Evolutionary conservation across 2,113 vertebrate species (phyloP).

Genomic region (Cavia aperea): DNA sequence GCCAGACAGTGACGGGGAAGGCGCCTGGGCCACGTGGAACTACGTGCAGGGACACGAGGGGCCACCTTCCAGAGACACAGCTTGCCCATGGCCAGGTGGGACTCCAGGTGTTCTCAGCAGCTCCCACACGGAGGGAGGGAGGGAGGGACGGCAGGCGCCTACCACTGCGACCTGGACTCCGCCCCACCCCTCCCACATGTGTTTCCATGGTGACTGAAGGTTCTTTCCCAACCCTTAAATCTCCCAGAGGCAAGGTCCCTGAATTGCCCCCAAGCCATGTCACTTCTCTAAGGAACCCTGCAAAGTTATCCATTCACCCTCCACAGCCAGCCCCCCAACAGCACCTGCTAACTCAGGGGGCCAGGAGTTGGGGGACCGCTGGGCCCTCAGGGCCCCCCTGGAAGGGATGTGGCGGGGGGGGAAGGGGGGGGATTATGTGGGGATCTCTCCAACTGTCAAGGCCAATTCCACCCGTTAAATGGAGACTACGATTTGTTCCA

Average conservation of each 20-base stretch:
- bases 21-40: no score
- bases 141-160: slow-evolving; percentile 41
- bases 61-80: no score
- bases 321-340: not conserved
- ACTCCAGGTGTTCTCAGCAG: no score
- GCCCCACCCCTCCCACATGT: not conserved
- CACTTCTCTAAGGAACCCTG: not conserved
- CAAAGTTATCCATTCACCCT: not conserved
- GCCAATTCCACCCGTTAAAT: slow-evolving; percentile 30
- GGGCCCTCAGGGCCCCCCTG: not conserved
- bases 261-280: not conserved
- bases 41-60: no score
- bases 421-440: slow-evolving; percentile 31
- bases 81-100: no score
- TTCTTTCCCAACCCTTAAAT: slow-evolving; percentile 55
- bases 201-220: slow-evolving; percentile 50
- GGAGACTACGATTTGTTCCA: slow-evolving; percentile 47
- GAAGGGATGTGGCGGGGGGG: not conserved
- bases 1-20: no score
- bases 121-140: not conserved
- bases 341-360: not conserved
- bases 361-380: not conserved
- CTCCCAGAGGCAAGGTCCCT: slow-evolving; percentile 27
- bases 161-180: slow-evolving; percentile 19
- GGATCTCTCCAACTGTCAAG: slow-evolving; percentile 47